These are phyloP conservation scores for Macrotis lagotis DNA, from an alignment of 2,113 vertebrate genomes.

Conservation along the genomic window DNA sequence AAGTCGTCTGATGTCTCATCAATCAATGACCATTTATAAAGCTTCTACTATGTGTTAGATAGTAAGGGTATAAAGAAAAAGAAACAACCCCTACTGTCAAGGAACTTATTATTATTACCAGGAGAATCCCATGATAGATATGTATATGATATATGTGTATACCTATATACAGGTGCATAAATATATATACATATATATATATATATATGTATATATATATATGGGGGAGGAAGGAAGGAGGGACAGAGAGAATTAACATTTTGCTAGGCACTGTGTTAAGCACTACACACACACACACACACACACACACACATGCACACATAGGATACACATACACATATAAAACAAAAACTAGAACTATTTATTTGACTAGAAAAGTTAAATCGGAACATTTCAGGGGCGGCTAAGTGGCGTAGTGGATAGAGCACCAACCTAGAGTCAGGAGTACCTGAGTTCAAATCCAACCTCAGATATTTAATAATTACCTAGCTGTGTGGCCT, in stretches of 20 bases:
- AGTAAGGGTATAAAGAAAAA: too few species aligned
- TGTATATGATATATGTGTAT: background rate
- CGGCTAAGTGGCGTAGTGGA: too few species aligned
- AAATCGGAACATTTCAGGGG: background rate
- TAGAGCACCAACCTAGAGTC: too few species aligned
- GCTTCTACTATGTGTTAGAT: background rate
- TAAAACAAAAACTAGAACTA: background rate
- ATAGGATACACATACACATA: too few species aligned
- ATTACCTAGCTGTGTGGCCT: too few species aligned
- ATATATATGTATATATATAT: background rate
- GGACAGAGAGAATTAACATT: background rate
- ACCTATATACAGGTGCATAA: too few species aligned
- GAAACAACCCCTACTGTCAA: too few species aligned
- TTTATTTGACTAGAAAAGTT: background rate
- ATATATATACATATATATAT: background rate
- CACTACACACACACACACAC: background rate
- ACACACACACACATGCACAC: background rate
- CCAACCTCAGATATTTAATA: too few species aligned
- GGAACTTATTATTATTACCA: too few species aligned
- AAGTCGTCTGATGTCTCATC: background rate
- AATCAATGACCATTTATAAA: background rate
- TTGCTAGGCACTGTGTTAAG: background rate
- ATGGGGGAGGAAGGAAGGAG: too few species aligned
- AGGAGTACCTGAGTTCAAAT: too few species aligned
- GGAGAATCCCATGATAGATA: too few species aligned